phyloP scores from a whole-genome alignment of 2,888 invertebrate genomes.

The Villa cingulata region DNA sequence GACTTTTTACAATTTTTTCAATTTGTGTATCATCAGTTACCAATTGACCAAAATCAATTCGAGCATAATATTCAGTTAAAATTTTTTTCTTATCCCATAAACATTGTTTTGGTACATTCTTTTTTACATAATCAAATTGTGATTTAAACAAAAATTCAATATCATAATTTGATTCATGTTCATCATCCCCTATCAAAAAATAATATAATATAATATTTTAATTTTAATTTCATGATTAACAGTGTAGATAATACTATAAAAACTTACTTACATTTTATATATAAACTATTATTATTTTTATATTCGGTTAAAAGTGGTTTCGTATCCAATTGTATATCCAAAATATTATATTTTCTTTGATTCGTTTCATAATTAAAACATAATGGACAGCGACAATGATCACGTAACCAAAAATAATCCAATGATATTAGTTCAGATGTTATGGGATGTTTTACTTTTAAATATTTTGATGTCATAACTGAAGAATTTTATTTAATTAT shows the following conservation, averaged over 20 bases:
- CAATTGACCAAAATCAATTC: constrained; percentile 38
- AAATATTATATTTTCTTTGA: constrained; percentile 45
- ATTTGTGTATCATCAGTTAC: constrained; percentile 37
- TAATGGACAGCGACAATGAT: constrained; percentile 40
- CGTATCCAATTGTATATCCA: constrained; percentile 41
- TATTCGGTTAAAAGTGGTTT: constrained; percentile 28
- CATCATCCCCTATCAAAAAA: constrained; percentile 41
- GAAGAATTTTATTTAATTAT: not conserved
- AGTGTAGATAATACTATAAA: not conserved
- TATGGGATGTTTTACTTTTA: constrained; percentile 9
- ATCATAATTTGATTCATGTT: constrained; percentile 41
- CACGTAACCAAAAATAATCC: constrained; percentile 31
- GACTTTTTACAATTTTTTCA: constrained; percentile 36
- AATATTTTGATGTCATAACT: constrained; percentile 7
- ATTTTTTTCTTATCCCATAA: constrained; percentile 40
- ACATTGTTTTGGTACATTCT: constrained; percentile 23
- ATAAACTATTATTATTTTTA: constrained; percentile 29
- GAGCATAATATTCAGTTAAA: constrained; percentile 30
- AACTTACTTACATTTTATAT: constrained; percentile 41
- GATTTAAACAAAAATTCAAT: constrained; percentile 36
- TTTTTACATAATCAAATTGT: constrained; percentile 1
- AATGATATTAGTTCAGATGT: constrained; percentile 17
- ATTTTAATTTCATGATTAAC: not conserved
- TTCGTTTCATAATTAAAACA: constrained; percentile 47
- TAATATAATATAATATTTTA: not conserved